Base-by-base conservation (phyloP, 2,113 vertebrate genomes). In the Ceyx melanurus region DNA sequence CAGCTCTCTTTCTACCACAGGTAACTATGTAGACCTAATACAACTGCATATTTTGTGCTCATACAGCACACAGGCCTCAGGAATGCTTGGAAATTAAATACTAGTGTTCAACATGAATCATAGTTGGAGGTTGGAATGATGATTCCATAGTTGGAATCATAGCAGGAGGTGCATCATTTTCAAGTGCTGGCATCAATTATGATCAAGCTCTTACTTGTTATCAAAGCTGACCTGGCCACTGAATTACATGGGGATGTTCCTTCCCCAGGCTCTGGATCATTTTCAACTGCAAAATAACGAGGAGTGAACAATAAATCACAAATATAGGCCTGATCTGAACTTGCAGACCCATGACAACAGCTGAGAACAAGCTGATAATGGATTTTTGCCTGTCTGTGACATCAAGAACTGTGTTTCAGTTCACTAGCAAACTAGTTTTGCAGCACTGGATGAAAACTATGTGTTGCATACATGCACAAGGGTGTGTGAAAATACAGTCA, bases 71-170 rank as follows among this genome's bases (percentile, higher is more conserved):
- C 3, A 46, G 3, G 11, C 31, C 21, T 64, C 46, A 65, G 5
- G 13, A 77, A 68, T 2, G 3, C 8, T 35, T 57, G 26, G 46
- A 77, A 77, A 78, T 37, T 15, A 60, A 70, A 61, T 66, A 15
- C 1, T 22, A 23, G 1, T 18, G 5, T 40, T 46, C 14, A 29
- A 45, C 10, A 43, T 2, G 8, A 51, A 22, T 2, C 29, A 33
- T 15, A n/a, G 2, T 0, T 70, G 42, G 17, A 66, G 87, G 10
- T 37, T 37, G 37, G 37, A 37, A 37, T 37, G 37, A 37, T 37
- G 37, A 37, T 37, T 37, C 37, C 29, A 31, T 15, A 35, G 2
- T 0, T 70, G 42, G 17, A 67, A 89, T 25, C 6, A 3, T 40
- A n/a, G 11, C 11, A 33, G 17, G 5, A 33, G 2, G 10, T 37